phyloP scores from a whole-genome alignment of 1,140 invertebrate species.

The Hyles vespertilio region DNA sequence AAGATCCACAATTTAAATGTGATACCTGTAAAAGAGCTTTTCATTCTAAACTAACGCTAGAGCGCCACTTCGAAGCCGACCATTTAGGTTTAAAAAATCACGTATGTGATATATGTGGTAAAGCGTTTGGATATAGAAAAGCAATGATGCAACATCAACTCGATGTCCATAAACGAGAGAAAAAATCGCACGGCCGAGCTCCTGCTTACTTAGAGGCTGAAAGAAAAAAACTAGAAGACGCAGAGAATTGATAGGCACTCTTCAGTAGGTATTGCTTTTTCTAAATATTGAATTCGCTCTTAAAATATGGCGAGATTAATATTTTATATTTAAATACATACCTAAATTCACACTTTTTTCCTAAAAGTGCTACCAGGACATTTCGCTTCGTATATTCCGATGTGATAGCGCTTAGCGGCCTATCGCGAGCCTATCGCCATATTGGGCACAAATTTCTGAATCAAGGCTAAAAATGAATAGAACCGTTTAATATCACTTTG shows the following conservation, averaged over 20 bases:
- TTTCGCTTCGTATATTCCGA: too few species aligned
- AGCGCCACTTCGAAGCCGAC: slow-evolving; percentile 63
- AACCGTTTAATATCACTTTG: too few species aligned
- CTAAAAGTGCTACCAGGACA: too few species aligned
- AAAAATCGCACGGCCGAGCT: slow-evolving; percentile 43
- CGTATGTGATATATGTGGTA: slow-evolving; percentile 72
- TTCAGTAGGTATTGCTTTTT: too few species aligned
- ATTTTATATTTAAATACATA: too few species aligned
- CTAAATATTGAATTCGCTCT: too few species aligned
- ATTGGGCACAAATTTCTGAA: too few species aligned
- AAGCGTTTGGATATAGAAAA: slow-evolving; percentile 72
- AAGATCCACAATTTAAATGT: slow-evolving; percentile 58
- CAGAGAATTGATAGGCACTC: background rate
- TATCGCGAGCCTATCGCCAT: too few species aligned
- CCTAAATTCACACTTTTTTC: too few species aligned
- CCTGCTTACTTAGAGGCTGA: slow-evolving; percentile 47
- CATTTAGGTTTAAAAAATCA: slow-evolving; percentile 74
- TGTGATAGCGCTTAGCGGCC: too few species aligned
- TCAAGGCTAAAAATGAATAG: too few species aligned
- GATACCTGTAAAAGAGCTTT: slow-evolving; percentile 55
- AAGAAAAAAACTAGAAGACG: slow-evolving; percentile 16
- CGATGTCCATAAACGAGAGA: slow-evolving; percentile 70
- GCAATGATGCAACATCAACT: slow-evolving; percentile 74
- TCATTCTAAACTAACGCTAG: slow-evolving; percentile 49
- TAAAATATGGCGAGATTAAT: too few species aligned